phyloP scores from a whole-genome alignment of 2,888 invertebrate genomes.

The Flabesymbios commensalis region DNA sequence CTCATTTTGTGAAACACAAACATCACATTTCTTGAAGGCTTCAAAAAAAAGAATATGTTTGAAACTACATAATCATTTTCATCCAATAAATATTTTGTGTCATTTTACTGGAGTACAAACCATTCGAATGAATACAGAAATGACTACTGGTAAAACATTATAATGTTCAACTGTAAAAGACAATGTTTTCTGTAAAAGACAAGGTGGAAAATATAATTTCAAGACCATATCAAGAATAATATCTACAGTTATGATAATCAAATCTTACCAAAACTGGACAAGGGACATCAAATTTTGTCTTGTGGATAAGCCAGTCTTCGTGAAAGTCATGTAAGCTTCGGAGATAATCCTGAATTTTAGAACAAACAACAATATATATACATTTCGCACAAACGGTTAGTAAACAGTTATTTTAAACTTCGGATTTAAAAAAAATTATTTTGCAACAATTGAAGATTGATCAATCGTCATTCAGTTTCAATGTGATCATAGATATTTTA shows the following conservation, averaged over 20 bases:
- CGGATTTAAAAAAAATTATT: background rate
- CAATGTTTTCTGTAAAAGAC: too few species aligned
- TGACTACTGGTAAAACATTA: background rate
- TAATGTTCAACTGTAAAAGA: too few species aligned
- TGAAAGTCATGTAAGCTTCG: constrained; percentile 76
- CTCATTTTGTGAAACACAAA: background rate
- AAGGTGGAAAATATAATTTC: too few species aligned
- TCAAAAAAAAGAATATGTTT: background rate
- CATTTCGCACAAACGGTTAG: background rate
- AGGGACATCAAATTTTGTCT: constrained; percentile 39
- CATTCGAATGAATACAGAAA: background rate
- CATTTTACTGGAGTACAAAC: background rate
- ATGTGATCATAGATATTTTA: too few species aligned
- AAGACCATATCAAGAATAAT: too few species aligned
- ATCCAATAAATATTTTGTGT: background rate
- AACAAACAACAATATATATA: background rate
- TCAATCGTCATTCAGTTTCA: too few species aligned
- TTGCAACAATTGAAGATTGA: too few species aligned
- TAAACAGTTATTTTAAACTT: background rate
- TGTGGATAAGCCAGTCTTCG: constrained; percentile 66
- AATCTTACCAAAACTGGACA: constrained; percentile 47
- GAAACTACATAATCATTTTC: background rate
- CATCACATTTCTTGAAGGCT: background rate
- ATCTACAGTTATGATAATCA: too few species aligned
- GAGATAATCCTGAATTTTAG: constrained; percentile 70